A percentile compares a stretch with the other conserved stretches of the same genome.
These are phyloP conservation scores for Allacma fusca DNA, from an alignment of 2,888 invertebrate species.

Conservation along the genomic window DNA sequence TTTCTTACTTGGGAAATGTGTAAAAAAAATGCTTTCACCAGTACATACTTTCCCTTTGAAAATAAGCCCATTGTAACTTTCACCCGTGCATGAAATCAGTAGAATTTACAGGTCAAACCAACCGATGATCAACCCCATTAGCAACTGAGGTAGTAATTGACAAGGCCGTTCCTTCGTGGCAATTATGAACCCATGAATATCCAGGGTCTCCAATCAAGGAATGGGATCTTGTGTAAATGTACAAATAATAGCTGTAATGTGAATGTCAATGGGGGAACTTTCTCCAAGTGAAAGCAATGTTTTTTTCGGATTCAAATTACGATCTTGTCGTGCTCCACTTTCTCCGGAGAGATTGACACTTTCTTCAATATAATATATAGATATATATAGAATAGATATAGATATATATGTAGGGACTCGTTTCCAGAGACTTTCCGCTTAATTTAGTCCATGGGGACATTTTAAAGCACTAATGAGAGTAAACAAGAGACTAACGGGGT, in stretches of 20 bases:
- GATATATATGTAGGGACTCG: not conserved
- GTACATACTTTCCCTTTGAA: too few species aligned
- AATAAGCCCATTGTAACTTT: too few species aligned
- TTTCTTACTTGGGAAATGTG: too few species aligned
- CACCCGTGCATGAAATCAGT: too few species aligned
- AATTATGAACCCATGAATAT: not conserved
- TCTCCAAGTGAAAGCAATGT: too few species aligned
- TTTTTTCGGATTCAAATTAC: too few species aligned
- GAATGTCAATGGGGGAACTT: too few species aligned
- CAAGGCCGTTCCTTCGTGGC: not conserved
- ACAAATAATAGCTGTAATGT: too few species aligned
- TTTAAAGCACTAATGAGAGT: constrained; percentile 8
- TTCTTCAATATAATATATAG: not conserved
- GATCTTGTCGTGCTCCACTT: too few species aligned
- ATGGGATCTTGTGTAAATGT: not conserved
- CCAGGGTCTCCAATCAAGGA: not conserved
- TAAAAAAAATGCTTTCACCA: too few species aligned
- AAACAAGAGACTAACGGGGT: constrained; percentile 7
- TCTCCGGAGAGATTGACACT: not conserved
- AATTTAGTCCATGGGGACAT: constrained; percentile 8
- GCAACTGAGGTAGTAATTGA: not conserved
- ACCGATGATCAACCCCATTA: not conserved
- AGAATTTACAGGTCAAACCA: too few species aligned
- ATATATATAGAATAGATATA: too few species aligned
- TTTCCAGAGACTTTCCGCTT: not conserved